These are phyloP conservation scores for Notothenia coriiceps DNA, from an alignment of 2,113 vertebrate genomes.

Conservation along the genomic window DNA sequence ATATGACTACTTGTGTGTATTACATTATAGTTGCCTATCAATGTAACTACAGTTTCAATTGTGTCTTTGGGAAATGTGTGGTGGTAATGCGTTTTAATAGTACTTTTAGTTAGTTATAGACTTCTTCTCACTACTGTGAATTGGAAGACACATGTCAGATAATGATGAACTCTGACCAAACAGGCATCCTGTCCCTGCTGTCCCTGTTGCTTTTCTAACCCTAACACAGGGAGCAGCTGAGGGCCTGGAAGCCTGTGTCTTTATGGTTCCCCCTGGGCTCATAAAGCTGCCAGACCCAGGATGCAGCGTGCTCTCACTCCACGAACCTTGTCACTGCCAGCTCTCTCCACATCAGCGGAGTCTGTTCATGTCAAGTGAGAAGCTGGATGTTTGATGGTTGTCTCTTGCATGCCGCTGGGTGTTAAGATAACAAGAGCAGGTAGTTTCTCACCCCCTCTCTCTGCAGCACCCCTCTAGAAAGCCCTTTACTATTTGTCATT, in stretches of 20 bases:
- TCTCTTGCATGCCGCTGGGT: constrained; percentile 47
- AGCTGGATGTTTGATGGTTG: constrained; percentile 71
- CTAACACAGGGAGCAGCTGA: constrained; percentile 49
- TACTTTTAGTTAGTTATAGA: not conserved
- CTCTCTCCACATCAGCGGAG: constrained; percentile 61
- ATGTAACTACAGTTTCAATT: not conserved
- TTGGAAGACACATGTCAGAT: constrained; percentile 54
- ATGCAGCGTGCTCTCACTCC: constrained; percentile 60
- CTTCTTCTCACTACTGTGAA: constrained; percentile 39
- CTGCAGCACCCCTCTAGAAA: constrained; percentile 51
- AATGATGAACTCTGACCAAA: constrained; percentile 66
- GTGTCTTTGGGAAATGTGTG: not conserved
- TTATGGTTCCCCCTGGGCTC: constrained; percentile 70
- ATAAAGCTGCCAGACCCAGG: constrained; percentile 76
- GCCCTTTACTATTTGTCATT: constrained; percentile 65
- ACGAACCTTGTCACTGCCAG: constrained; percentile 61
- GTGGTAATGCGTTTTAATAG: not conserved
- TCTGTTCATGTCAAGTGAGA: constrained; percentile 62
- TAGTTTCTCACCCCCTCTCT: constrained; percentile 56
- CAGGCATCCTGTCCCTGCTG: constrained; percentile 70
- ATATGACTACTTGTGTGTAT: not conserved
- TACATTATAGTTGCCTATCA: not conserved
- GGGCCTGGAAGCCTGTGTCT: constrained; percentile 56
- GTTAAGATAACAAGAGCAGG: constrained; percentile 75
- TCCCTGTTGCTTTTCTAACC: constrained; percentile 72